phyloP scores from a whole-genome alignment of 2,113 vertebrate species.

The Phasianus colchicus region DNA sequence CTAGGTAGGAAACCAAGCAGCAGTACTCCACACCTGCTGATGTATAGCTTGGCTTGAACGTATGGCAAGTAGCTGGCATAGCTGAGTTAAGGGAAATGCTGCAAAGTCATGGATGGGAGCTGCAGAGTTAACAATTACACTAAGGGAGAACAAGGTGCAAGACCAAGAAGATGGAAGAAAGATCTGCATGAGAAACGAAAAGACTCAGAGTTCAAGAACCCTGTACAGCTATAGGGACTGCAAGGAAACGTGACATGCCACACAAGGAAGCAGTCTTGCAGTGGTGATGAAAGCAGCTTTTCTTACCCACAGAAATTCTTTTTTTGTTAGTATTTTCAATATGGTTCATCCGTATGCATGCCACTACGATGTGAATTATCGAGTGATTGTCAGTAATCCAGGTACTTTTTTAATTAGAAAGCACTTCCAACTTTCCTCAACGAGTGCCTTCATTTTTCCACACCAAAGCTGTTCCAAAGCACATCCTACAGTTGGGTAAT shows the following conservation, averaged over 20 bases:
- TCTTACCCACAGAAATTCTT: background rate
- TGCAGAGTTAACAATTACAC: background rate
- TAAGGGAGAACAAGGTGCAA: background rate
- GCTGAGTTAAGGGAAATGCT: background rate
- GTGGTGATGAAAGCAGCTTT: background rate
- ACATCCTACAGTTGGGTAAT: background rate
- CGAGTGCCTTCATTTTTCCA: constrained; percentile 4
- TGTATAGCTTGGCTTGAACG: background rate
- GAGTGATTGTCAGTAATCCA: background rate
- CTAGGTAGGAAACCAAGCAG: background rate
- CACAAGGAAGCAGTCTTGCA: background rate
- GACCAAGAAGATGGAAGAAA: background rate
- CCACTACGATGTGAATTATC: background rate
- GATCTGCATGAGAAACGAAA: background rate
- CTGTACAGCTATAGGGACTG: background rate
- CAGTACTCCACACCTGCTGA: background rate
- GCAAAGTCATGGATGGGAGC: background rate
- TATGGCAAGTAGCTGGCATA: background rate
- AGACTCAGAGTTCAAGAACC: background rate
- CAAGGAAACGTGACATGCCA: background rate
- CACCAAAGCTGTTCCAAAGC: background rate
- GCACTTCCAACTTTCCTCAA: background rate
- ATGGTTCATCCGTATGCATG: background rate
- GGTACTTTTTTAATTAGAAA: background rate
- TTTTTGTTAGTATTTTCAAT: constrained; percentile 4